Percentiles rank a stretch among this genome's conserved stretches.
Evolutionary conservation across 2,797 vertebrate species (phyloP).

Genomic region (Halcyon smyrnensis): DNA sequence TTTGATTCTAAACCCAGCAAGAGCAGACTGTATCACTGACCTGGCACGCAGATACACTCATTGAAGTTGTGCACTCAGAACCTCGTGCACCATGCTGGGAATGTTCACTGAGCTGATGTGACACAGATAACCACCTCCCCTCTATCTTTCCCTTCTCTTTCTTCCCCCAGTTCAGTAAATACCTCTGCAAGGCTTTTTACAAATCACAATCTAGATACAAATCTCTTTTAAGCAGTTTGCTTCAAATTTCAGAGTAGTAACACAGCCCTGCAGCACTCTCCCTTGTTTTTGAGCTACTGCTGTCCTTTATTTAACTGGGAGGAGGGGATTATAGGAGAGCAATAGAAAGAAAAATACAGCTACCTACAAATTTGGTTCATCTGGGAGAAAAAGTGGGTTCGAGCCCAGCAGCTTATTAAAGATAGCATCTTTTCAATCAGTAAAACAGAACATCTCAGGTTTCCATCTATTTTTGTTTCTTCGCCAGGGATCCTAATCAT

Average conservation of each 20-base stretch:
- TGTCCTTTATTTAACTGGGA: conserved; percentile 8
- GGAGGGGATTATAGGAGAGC: neutral
- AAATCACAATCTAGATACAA: neutral
- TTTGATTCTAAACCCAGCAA: conserved; percentile 28
- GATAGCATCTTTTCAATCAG: conserved; percentile 44
- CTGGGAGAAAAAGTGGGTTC: conserved; percentile 6
- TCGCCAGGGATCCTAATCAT: conserved; percentile 87
- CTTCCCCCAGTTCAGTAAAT: neutral
- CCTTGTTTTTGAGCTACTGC: conserved; percentile 11
- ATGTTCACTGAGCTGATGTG: neutral
- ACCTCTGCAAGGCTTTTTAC: conserved; percentile 8
- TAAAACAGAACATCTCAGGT: neutral
- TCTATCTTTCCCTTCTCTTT: neutral
- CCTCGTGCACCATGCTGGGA: fast-evolving
- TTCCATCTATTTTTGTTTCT: conserved; percentile 45
- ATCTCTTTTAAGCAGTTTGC: conserved; percentile 18
- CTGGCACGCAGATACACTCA: neutral
- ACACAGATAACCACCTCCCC: neutral
- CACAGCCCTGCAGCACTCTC: neutral
- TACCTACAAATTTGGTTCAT: conserved; percentile 1
- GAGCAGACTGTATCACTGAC: neutral
- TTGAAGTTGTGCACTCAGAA: neutral
- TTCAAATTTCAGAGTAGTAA: conserved; percentile 10
- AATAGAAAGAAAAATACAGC: neutral
- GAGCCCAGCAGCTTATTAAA: conserved; percentile 41